These are phyloP conservation scores for Thunnus albacares DNA, from an alignment of 2,797 vertebrate genomes.

Conservation along the genomic window DNA sequence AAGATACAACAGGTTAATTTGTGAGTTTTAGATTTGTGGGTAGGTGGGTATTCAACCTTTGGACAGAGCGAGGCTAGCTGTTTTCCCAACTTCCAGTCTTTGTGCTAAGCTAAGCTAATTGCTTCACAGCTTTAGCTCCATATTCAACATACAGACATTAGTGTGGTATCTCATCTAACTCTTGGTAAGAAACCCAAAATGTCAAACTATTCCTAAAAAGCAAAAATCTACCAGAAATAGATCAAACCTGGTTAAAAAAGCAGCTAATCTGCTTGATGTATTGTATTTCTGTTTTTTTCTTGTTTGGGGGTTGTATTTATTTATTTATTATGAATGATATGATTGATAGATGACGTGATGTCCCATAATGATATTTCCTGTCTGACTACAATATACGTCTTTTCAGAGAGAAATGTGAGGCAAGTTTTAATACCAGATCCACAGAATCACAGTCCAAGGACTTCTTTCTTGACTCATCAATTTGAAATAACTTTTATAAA, in stretches of 20 bases:
- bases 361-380: background rate
- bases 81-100: background rate
- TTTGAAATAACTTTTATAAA: background rate
- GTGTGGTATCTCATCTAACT: too few relatives aligned
- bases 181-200: too few relatives aligned
- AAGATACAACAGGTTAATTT: too few relatives aligned
- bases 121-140: too few relatives aligned
- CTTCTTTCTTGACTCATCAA: constrained; percentile 12
- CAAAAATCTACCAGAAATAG: background rate
- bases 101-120: background rate
- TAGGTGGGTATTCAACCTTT: too few relatives aligned
- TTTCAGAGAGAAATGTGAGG: constrained; percentile 11
- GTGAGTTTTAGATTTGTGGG: too few relatives aligned
- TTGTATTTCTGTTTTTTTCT: background rate
- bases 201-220: too few relatives aligned
- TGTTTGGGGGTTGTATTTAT: background rate
- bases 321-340: background rate
- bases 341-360: too few relatives aligned
- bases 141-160: too few relatives aligned
- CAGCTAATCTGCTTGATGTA: background rate
- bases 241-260: too few relatives aligned
- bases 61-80: background rate
- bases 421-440: too few relatives aligned
- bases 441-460: background rate
- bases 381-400: background rate